A percentile compares a stretch with the other conserved stretches of the same genome.
These are phyloP conservation scores for Scortum barcoo DNA, from an alignment of 2,113 vertebrate genomes.

Conservation along the genomic window DNA sequence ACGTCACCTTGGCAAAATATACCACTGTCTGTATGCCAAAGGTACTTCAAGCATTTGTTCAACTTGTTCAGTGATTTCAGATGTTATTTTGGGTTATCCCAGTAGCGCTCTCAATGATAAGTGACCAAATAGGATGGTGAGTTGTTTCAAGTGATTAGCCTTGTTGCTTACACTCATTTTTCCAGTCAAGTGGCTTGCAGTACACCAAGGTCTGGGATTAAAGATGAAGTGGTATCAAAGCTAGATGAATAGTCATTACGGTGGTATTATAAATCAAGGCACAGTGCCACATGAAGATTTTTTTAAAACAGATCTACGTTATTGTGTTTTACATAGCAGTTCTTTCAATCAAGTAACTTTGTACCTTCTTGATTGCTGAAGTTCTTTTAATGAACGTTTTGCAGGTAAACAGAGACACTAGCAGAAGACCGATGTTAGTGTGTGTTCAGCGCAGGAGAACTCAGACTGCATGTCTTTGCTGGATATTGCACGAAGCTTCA, in stretches of 20 bases:
- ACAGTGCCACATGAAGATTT: background rate
- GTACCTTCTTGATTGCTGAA: constrained; percentile 8
- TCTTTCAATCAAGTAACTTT: constrained; percentile 25
- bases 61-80: constrained; percentile 4
- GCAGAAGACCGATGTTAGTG: background rate
- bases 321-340: constrained; percentile 13
- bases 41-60: background rate
- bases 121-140: constrained; percentile 24
- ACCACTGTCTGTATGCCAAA: background rate
- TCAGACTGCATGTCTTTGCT: background rate
- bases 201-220: background rate
- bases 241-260: constrained; percentile 17
- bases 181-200: constrained; percentile 7
- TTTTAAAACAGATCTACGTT: constrained; percentile 17
- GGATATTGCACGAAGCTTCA: background rate
- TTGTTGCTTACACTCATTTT: constrained; percentile 17
- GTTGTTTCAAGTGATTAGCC: constrained; percentile 50
- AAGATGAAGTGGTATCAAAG: constrained; percentile 35
- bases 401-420: background rate
- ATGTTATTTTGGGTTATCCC: background rate
- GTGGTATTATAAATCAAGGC: constrained; percentile 23
- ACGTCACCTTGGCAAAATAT: background rate
- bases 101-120: constrained; percentile 1
- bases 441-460: constrained; percentile 1
- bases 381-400: constrained; percentile 5